Conservation (phyloP, 2,113 vertebrate species). For the Murina feae region DNA sequence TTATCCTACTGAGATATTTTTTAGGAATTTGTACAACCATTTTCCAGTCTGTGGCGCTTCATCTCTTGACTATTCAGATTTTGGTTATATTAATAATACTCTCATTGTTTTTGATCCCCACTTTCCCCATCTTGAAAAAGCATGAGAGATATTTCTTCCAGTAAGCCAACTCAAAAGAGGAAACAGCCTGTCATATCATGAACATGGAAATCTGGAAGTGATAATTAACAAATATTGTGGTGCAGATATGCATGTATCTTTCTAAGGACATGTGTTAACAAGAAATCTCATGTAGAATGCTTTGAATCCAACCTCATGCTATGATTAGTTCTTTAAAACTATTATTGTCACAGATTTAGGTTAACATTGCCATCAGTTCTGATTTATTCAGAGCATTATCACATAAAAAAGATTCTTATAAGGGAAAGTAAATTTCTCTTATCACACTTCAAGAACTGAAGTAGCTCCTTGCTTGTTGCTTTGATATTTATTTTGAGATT, state of each 20-base stretch:
- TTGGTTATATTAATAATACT: background rate
- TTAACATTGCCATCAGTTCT: background rate
- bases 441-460: background rate
- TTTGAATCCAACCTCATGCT: background rate
- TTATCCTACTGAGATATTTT: background rate
- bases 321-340: background rate
- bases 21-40: background rate
- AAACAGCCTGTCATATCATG: background rate
- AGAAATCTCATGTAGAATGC: background rate
- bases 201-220: background rate
- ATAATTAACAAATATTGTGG: background rate
- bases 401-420: background rate
- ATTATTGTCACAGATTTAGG: background rate
- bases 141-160: background rate
- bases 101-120: background rate
- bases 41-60: background rate
- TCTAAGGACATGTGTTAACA: background rate
- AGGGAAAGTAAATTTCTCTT: background rate
- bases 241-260: background rate
- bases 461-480: background rate
- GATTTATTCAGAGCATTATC: background rate
- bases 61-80: background rate
- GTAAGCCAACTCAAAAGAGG: background rate
- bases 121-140: background rate
- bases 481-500: conserved; percentile 35